A percentile compares a stretch with the other conserved stretches of the same genome.
These are phyloP conservation scores for Sigmodon hispidus DNA, from an alignment of 2,113 vertebrate genomes.

Conservation along the genomic window DNA sequence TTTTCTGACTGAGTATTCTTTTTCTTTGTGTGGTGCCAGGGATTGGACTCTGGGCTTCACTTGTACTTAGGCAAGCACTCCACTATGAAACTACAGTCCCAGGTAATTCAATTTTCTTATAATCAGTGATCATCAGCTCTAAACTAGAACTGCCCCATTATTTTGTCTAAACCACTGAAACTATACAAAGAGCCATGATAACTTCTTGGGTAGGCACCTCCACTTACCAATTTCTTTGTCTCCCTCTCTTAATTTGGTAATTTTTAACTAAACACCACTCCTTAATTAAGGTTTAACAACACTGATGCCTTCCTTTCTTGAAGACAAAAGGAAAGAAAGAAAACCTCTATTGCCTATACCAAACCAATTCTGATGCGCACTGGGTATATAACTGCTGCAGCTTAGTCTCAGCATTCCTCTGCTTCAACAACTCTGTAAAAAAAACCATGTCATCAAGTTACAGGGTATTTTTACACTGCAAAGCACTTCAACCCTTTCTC, in stretches of 20 bases:
- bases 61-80: not conserved
- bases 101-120: constrained; percentile 35
- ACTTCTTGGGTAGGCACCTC: constrained; percentile 48
- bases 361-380: constrained; percentile 68
- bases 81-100: not conserved
- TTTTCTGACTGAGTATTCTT: constrained; percentile 24
- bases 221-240: constrained; percentile 60
- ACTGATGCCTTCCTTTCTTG: constrained; percentile 53
- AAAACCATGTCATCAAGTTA: constrained; percentile 66
- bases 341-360: constrained; percentile 58
- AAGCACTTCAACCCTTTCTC: not conserved
- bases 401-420: constrained; percentile 74
- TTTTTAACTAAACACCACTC: constrained; percentile 48
- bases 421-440: constrained; percentile 79
- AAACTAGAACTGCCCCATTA: not conserved
- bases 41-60: not conserved
- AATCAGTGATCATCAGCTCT: constrained; percentile 13
- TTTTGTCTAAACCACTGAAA: not conserved
- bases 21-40: not conserved
- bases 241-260: constrained; percentile 62
- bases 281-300: constrained; percentile 68
- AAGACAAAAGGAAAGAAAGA: constrained; percentile 37
- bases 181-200: not conserved
- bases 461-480: not conserved
- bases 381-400: constrained; percentile 70